Conservation (phyloP, 1,140 invertebrate species). For the Pectinophora gossypiella region DNA sequence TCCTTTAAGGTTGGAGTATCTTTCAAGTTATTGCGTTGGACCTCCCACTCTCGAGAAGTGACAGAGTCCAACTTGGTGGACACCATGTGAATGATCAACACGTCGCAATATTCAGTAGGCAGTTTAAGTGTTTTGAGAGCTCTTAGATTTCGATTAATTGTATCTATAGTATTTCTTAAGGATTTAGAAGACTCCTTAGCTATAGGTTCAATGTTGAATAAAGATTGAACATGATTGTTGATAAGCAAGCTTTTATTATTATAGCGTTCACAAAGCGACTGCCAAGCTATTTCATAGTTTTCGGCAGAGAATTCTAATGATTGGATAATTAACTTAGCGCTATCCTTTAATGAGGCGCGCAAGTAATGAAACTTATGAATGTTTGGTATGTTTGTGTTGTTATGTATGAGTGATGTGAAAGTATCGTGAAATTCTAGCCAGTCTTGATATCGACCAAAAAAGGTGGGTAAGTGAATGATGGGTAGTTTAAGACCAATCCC, state of each 20-base stretch:
- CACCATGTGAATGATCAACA: neutral
- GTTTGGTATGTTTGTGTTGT: neutral
- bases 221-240: neutral
- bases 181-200: neutral
- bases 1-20: neutral
- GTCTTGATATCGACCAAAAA: neutral
- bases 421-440: constrained; percentile 2
- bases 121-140: neutral
- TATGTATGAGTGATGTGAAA: neutral
- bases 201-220: neutral
- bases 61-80: neutral
- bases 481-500: constrained; percentile 4
- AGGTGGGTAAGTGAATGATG: neutral
- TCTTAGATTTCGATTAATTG: neutral
- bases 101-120: neutral
- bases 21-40: neutral
- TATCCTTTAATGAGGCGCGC: neutral
- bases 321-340: neutral
- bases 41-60: neutral
- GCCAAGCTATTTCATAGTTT: constrained; percentile 1
- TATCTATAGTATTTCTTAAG: neutral
- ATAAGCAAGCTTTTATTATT: neutral
- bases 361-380: constrained; percentile 4
- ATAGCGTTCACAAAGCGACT: neutral
- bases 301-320: constrained; percentile 4